A percentile compares a stretch with the other conserved stretches of the same genome.
phyloP scores from a whole-genome alignment of 2,797 vertebrate species.

The Peromyscus melanophrys region DNA sequence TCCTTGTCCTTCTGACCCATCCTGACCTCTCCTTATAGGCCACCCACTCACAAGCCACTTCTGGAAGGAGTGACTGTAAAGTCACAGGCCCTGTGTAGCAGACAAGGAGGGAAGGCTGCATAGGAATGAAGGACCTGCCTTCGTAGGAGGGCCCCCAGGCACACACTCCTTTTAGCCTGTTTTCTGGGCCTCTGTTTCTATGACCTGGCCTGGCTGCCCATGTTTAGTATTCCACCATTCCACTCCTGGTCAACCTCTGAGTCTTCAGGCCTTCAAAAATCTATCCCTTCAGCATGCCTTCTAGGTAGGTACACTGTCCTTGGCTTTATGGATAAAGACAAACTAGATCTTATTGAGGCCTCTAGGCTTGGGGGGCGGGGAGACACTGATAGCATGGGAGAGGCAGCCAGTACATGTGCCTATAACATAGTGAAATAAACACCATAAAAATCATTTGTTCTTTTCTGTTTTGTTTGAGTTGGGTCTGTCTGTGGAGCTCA shows the following conservation, averaged over 20 bases:
- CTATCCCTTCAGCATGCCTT: neutral
- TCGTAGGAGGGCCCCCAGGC: neutral
- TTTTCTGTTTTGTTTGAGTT: neutral
- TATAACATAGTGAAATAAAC: neutral
- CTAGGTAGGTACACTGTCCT: neutral
- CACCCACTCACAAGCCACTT: neutral
- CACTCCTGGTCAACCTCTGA: neutral
- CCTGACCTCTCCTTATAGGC: neutral
- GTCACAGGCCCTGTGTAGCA: neutral
- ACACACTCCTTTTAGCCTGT: neutral
- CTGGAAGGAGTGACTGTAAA: neutral
- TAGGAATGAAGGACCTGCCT: neutral
- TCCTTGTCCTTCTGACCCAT: neutral
- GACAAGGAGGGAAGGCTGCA: neutral
- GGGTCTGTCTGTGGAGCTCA: neutral
- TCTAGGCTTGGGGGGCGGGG: neutral
- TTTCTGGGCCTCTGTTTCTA: neutral
- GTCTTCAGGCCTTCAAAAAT: neutral
- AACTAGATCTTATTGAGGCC: constrained; percentile 2
- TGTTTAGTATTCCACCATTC: neutral
- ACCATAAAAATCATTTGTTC: neutral
- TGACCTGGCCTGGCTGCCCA: neutral
- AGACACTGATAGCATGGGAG: neutral
- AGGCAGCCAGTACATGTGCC: neutral
- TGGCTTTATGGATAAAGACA: neutral